A percentile compares a stretch with the other conserved stretches of the same genome.
Evolutionary conservation across 1,140 invertebrate species (phyloP).

Genomic region (Bactericera cockerelli): DNA sequence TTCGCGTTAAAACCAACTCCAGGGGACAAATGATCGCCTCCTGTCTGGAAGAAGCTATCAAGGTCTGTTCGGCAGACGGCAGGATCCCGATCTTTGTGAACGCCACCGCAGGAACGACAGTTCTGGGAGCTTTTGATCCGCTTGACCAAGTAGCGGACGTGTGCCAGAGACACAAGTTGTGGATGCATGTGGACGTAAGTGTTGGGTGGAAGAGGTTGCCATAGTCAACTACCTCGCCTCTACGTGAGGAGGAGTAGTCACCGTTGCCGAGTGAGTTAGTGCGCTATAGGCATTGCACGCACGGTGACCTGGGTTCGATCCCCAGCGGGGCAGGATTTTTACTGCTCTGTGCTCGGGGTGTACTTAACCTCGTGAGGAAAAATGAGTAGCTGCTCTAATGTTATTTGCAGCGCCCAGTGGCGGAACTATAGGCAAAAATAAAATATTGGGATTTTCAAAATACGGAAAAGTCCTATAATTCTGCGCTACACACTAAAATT

Average conservation of each 20-base stretch:
- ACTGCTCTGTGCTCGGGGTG: no score
- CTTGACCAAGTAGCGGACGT: constrained; percentile 51
- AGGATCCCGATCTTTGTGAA: constrained; percentile 49
- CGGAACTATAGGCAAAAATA: no score
- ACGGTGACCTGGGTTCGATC: not conserved
- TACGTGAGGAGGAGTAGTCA: constrained; percentile 3
- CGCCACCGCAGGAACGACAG: constrained; percentile 57
- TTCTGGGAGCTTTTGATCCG: constrained; percentile 72
- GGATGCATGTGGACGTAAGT: constrained; percentile 75
- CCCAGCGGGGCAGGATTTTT: no score
- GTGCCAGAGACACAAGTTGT: constrained; percentile 44
- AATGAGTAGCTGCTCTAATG: no score
- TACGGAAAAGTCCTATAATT: no score
- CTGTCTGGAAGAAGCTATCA: constrained; percentile 39
- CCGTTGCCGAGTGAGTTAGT: not conserved
- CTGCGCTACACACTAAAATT: no score
- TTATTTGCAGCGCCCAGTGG: no score
- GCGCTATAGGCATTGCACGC: no score
- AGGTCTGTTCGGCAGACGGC: constrained; percentile 30
- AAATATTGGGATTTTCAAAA: no score
- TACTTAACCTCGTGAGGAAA: no score
- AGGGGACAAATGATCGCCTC: constrained; percentile 44
- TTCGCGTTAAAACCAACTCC: constrained; percentile 47
- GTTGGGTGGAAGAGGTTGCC: constrained; percentile 15
- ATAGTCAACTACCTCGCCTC: no score